phyloP scores from a whole-genome alignment of 2,797 vertebrate genomes.

The Diceros bicornis region DNA sequence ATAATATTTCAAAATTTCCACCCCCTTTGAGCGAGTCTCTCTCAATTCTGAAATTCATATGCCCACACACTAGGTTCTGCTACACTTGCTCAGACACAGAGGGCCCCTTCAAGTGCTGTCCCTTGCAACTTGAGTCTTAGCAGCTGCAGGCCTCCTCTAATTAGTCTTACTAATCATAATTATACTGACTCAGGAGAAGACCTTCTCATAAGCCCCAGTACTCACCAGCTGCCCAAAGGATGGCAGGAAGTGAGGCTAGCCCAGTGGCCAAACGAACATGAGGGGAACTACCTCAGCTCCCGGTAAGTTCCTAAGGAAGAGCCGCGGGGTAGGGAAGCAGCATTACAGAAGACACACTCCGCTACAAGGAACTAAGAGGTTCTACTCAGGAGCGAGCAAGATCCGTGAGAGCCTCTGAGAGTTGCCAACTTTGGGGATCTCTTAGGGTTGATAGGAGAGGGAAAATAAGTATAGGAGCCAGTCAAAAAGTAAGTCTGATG shows the following conservation, averaged over 20 bases:
- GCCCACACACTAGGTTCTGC: not conserved
- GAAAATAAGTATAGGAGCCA: not conserved
- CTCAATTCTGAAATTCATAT: not conserved
- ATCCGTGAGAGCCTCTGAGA: not conserved
- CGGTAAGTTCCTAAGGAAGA: not conserved
- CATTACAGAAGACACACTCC: not conserved
- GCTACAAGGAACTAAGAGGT: not conserved
- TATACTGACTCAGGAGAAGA: not conserved
- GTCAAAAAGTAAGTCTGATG: not conserved
- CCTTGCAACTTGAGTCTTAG: not conserved
- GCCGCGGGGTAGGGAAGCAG: not conserved
- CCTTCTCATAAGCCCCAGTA: not conserved
- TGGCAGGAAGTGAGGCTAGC: not conserved
- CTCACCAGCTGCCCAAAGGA: not conserved
- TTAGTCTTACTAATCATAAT: not conserved
- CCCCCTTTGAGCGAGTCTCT: not conserved
- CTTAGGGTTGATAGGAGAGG: not conserved
- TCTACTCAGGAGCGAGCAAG: not conserved
- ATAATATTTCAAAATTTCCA: not conserved
- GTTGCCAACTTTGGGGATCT: not conserved
- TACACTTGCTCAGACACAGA: not conserved
- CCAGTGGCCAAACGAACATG: not conserved
- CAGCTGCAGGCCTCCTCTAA: not conserved
- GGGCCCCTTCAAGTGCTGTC: not conserved
- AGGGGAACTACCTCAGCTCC: not conserved